Base-by-base conservation (phyloP, 2,888 invertebrate genomes). In the Hyles lineata region DNA sequence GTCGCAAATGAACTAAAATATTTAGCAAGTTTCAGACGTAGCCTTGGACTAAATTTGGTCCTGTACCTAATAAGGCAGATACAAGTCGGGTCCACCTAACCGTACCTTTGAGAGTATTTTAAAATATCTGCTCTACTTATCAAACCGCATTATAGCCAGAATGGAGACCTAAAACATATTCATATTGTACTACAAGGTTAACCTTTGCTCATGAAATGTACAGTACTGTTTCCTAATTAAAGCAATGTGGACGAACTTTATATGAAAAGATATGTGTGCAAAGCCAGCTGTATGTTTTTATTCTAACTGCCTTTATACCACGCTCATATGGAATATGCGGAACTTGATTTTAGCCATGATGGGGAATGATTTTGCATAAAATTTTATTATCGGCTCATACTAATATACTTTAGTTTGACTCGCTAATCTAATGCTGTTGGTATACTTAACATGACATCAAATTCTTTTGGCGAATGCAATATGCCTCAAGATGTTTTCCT, bases 51-150 rank as follows among this genome's bases (percentile, higher is more conserved):
- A 63, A 63, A 63, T 43, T 55, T 21, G 21, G 35, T 21, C 35
- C 11, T 62, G 8, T 35, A 19, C 32, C n/a, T 63, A 43, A 63
- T 21, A 43, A n/a, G 21, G n/a, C 21, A 35, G 35, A 35, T 21
- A 63, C 35, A 43, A 35, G 21, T 32, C 11, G 43, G 63, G 63
- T 63, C 63, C 35, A 63, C 15, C 35, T 63, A 21, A 35, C 21
- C 43, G 35, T 43, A 6, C 63, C 63, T 63, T 63, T 15, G 63
- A 63, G 43, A 63, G 21, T 21, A 8, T 17, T 63, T 63, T 21
- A 35, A 63, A 35, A 63, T 21, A 23, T 55, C 55, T 25, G 35
- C 43, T 43, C 63, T 35, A 21, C 35, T 63, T 43, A 63, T 15
- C 35, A 25, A 60, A 15, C 25, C 25, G n/a, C 55, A n/a, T 17